Evolutionary conservation across 2,797 vertebrate genomes (phyloP), one percentile per base, ranked within the genome.

Genomic region (Lepidocolaptes lacrymiger): DNA sequence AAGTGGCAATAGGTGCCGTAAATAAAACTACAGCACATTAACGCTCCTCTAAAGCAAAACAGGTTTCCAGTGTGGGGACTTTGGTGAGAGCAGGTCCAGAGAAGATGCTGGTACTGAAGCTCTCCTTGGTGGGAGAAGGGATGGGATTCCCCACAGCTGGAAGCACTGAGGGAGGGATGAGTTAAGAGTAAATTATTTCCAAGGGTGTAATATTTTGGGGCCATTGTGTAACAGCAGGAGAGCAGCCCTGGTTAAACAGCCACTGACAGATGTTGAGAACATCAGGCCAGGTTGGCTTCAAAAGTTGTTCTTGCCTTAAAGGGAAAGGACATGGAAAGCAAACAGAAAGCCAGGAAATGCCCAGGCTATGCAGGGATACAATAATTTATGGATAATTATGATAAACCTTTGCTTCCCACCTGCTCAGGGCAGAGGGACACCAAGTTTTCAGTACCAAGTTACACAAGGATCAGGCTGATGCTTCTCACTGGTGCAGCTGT

Each of bases 381-480:
- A 11, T 28, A 80, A 74, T 34, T 72, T 30, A 32, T 66, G 54
- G 56, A 30, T 43, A 52, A 74, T 67, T 32, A 51, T 10, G 41
- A 20, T 7, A 67, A 90, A 75, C 23, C 21, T 5, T 39, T 7
- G 14, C 62, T 81, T 43, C 72, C 66, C 43, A 81, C 43, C 54
- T 24, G 62, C 76, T 52, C 24, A 5, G 7, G 49, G 51, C 89
- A 63, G 9, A 43, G 66, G 52, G 43, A 71, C 32, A 2, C 23
- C 0, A 0, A 13, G 7, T 30, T 59, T 2, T 1, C 5, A 4
- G 36, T 12, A 21, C 59, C 32, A 7, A 63, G 59, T 1, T 59
- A 9, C 72, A 16, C 26, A 18, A 34, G 52, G 3, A 18, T 27
- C 54, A 76, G 37, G 52, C 59, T 15, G 74, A n/a, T 41, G 36